Evolutionary conservation across 2,113 vertebrate genomes (phyloP).

Genomic region (Calyptomena viridis): DNA sequence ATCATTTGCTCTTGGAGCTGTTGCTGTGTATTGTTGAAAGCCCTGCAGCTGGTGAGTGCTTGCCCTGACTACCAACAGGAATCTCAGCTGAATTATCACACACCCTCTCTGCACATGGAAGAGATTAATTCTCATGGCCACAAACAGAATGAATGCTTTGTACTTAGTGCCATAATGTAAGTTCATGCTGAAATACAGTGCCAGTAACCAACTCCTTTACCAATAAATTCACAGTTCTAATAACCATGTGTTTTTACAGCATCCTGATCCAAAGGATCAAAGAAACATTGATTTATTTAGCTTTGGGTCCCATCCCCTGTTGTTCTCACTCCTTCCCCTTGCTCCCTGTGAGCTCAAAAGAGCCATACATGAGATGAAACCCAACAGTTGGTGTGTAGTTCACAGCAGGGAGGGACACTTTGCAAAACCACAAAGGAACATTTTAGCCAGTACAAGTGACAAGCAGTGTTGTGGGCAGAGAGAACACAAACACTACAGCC

Average conservation of each 20-base stretch:
- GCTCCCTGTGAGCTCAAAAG: not conserved
- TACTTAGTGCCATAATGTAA: slow-evolving; percentile 42
- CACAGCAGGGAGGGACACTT: slow-evolving; percentile 29
- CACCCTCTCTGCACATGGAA: slow-evolving; percentile 69
- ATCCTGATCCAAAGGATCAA: slow-evolving; percentile 33
- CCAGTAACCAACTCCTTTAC: slow-evolving; percentile 32
- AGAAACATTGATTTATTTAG: slow-evolving; percentile 32
- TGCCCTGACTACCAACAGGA: not conserved
- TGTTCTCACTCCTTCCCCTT: not conserved
- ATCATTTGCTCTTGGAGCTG: slow-evolving; percentile 20
- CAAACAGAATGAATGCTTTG: slow-evolving; percentile 60
- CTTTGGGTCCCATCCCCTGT: not conserved
- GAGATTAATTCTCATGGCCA: slow-evolving; percentile 62
- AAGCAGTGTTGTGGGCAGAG: slow-evolving; percentile 29
- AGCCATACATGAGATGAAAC: not conserved
- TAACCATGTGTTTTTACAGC: slow-evolving; percentile 29
- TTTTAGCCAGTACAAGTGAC: not conserved
- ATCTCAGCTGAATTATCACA: slow-evolving; percentile 50
- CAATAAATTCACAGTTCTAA: slow-evolving; percentile 58
- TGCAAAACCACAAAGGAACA: slow-evolving; percentile 24
- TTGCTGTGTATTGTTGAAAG: not conserved
- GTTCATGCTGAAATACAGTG: slow-evolving; percentile 48
- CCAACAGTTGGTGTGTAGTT: not conserved
- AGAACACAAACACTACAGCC: not conserved
- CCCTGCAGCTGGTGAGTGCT: slow-evolving; percentile 33